phyloP scores from a whole-genome alignment of 2,113 vertebrate genomes.

The Corapipo altera region DNA sequence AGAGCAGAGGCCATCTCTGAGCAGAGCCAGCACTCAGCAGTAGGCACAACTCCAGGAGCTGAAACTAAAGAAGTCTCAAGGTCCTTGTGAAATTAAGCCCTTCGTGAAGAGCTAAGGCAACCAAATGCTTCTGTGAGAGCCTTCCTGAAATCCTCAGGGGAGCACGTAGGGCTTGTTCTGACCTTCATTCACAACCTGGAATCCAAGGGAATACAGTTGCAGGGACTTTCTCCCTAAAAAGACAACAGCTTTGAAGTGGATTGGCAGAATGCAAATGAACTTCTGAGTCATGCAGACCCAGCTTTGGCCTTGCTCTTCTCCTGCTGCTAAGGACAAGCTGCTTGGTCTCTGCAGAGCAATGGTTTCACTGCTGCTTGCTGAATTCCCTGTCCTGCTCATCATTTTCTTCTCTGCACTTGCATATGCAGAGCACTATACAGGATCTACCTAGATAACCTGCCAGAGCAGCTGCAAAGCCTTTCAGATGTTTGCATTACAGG shows the following conservation, averaged over 20 bases:
- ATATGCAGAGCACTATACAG: not conserved
- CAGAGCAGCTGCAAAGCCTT: not conserved
- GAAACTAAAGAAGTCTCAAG: not conserved
- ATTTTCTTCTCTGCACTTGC: not conserved
- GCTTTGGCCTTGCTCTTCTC: not conserved
- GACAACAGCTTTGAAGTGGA: not conserved
- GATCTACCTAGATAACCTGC: not conserved
- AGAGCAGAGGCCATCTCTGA: not conserved
- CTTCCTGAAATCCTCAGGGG: not conserved
- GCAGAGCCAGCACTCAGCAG: not conserved
- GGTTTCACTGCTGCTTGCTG: not conserved
- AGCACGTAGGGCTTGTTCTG: not conserved
- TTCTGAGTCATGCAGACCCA: not conserved
- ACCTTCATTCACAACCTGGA: not conserved
- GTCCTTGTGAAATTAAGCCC: constrained; percentile 1
- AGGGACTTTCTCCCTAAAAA: not conserved
- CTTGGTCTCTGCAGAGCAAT: not conserved
- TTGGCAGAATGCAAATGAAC: not conserved
- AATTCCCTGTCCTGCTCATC: not conserved
- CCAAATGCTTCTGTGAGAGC: not conserved
- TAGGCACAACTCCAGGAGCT: not conserved
- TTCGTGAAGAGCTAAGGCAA: not conserved
- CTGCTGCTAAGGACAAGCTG: not conserved
- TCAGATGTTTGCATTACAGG: not conserved
- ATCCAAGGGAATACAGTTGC: not conserved